Base-by-base conservation (phyloP, 2,888 invertebrate genomes). In the Myathropa florea region DNA sequence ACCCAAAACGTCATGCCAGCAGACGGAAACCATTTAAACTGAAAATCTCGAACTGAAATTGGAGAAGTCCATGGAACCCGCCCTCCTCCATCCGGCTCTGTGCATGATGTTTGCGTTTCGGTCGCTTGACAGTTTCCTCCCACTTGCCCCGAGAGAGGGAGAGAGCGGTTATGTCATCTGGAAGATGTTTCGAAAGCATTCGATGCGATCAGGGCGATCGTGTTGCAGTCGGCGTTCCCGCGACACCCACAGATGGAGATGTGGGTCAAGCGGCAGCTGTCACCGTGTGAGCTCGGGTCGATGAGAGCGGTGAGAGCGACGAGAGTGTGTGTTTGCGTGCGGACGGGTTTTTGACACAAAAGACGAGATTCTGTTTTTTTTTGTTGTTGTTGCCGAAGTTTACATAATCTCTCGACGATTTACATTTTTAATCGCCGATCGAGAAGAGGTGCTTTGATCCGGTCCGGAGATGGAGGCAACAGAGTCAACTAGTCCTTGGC, bases 91-190 rank as follows among this genome's bases (percentile, higher is more conserved):
- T 46, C 39, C 33, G 33, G 33, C 33, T 33, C 33, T 12, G 33
- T 18, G 46, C 18, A 18, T 1, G 46, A 46, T 46, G 46, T 46
- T 46, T 46, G 6, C 18, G 46, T 46, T 46, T 46, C 46, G 46
- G 46, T 46, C 18, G 46, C 18, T 46, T 46, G 46, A 7, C 18
- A 7, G 46, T 46, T 46, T 46, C 46, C 46, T 18, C 46, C 46
- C 46, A 46, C 46, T 18, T 18, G 46, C 46, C 39, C 4, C 0
- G n/a, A n/a, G 24, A 23, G 10, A 9, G 7, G 7, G 10, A 2
- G 55, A 26, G 30, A 72, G 46, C 68, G 55, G 70, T 85, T 85
- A 85, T 82, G 64, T 85, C 82, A 85, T 78, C 39, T 85, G 72
- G 72, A 68, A 82, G 59, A 33, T 14, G 72, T 81, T 81, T 81